Evolutionary conservation across 2,888 invertebrate species (phyloP).

Genomic region (Acronicta aceris): DNA sequence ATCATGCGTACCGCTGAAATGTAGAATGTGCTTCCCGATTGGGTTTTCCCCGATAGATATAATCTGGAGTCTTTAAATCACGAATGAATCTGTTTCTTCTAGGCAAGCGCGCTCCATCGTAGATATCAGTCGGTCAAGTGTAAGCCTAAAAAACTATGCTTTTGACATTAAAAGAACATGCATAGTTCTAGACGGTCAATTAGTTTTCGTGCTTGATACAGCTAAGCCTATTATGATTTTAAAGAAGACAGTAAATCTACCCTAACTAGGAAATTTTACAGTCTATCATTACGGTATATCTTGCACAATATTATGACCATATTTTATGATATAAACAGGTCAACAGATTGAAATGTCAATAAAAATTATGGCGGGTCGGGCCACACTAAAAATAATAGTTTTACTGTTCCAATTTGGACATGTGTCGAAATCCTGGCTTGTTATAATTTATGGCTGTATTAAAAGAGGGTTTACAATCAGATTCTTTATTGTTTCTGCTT

Average conservation of each 20-base stretch:
- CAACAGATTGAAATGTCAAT: conserved; percentile 68
- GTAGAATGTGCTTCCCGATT: too few species aligned
- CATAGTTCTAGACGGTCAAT: too few species aligned
- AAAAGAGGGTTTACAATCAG: conserved; percentile 39
- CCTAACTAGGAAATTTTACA: conserved; percentile 22
- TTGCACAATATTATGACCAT: conserved; percentile 65
- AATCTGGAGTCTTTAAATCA: too few species aligned
- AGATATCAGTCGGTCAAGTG: too few species aligned
- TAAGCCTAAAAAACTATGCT: too few species aligned
- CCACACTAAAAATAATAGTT: conserved; percentile 73
- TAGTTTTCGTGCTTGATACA: too few species aligned
- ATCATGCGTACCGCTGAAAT: too few species aligned
- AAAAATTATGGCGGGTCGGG: conserved; percentile 65
- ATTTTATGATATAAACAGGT: conserved; percentile 65
- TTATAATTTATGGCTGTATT: conserved; percentile 39
- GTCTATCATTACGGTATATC: conserved; percentile 19
- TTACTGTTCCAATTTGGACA: conserved; percentile 64
- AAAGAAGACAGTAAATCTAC: conserved; percentile 18
- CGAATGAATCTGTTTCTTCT: too few species aligned
- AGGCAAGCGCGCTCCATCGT: too few species aligned
- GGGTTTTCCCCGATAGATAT: too few species aligned
- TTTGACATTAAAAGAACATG: too few species aligned
- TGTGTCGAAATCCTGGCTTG: conserved; percentile 67
- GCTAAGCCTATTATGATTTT: neutral
- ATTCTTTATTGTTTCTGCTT: conserved; percentile 40